A percentile compares a stretch with the other conserved stretches of the same genome.
These are phyloP conservation scores for Chelmon rostratus DNA, from an alignment of 2,797 vertebrate genomes.

Conservation along the genomic window DNA sequence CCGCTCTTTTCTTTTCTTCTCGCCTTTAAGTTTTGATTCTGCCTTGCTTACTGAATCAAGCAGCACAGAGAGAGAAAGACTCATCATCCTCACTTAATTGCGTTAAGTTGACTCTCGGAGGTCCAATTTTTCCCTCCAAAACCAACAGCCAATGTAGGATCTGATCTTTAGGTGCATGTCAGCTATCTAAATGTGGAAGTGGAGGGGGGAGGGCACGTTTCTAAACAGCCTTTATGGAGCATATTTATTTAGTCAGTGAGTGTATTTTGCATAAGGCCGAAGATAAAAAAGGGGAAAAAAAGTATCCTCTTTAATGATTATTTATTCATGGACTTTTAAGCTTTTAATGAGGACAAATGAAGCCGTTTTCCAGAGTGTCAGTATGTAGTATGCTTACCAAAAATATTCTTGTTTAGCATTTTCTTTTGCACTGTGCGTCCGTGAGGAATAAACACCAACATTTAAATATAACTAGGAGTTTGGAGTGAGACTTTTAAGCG, in stretches of 20 bases:
- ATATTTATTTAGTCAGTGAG: conserved; percentile 81
- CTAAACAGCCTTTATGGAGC: conserved; percentile 82
- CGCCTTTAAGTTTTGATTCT: conserved; percentile 84
- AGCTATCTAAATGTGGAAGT: conserved; percentile 78
- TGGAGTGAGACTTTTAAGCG: conserved; percentile 65
- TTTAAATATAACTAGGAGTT: conserved; percentile 81
- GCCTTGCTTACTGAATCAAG: conserved; percentile 83
- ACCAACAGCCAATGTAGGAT: conserved; percentile 74
- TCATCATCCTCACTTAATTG: conserved; percentile 85
- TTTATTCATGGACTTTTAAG: conserved; percentile 91
- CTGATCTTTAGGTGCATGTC: conserved; percentile 78
- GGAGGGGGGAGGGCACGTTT: conserved; percentile 64
- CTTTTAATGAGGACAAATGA: conserved; percentile 92
- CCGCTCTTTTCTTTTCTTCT: conserved; percentile 81
- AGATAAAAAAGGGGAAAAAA: conserved; percentile 62
- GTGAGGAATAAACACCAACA: conserved; percentile 83
- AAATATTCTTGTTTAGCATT: conserved; percentile 87
- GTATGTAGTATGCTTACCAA: conserved; percentile 86
- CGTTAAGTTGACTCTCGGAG: conserved; percentile 85
- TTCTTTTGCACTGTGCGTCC: conserved; percentile 77
- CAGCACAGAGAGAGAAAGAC: conserved; percentile 73
- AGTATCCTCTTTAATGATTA: conserved; percentile 86
- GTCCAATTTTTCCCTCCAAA: conserved; percentile 81
- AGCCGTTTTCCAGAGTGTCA: conserved; percentile 87
- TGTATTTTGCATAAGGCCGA: conserved; percentile 80